A percentile compares a stretch with the other conserved stretches of the same genome.
Conservation (phyloP, 2,113 vertebrate genomes). For the Gnathonemus echidnorhynchus region DNA sequence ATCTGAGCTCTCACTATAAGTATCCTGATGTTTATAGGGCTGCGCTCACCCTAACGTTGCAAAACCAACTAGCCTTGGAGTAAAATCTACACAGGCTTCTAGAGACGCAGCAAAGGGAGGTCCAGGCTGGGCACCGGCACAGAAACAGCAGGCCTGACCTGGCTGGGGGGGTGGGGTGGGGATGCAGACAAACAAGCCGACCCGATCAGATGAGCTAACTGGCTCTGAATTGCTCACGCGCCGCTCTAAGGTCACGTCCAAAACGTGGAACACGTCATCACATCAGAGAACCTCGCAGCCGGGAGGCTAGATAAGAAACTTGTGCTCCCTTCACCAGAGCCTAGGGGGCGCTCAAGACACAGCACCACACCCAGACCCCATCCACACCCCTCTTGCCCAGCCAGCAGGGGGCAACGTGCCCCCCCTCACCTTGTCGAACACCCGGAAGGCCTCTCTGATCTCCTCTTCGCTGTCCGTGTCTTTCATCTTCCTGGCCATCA, state of each 20-base stretch:
- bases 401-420: neutral
- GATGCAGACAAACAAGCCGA: neutral
- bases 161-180: neutral
- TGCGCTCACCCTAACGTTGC: neutral
- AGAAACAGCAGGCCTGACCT: neutral
- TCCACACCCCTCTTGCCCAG: neutral
- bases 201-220: neutral
- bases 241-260: neutral
- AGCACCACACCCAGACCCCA: neutral
- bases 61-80: neutral
- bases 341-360: neutral
- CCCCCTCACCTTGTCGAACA: slow-evolving; percentile 75
- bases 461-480: slow-evolving; percentile 87
- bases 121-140: neutral
- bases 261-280: neutral
- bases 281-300: neutral
- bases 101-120: neutral
- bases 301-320: neutral
- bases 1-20: neutral
- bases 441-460: slow-evolving; percentile 82
- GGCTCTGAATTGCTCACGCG: neutral
- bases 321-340: neutral
- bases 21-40: neutral
- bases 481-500: slow-evolving; percentile 92
- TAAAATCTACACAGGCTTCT: neutral